phyloP scores from a whole-genome alignment of 2,888 invertebrate species.

The Amblyteles armatorius region DNA sequence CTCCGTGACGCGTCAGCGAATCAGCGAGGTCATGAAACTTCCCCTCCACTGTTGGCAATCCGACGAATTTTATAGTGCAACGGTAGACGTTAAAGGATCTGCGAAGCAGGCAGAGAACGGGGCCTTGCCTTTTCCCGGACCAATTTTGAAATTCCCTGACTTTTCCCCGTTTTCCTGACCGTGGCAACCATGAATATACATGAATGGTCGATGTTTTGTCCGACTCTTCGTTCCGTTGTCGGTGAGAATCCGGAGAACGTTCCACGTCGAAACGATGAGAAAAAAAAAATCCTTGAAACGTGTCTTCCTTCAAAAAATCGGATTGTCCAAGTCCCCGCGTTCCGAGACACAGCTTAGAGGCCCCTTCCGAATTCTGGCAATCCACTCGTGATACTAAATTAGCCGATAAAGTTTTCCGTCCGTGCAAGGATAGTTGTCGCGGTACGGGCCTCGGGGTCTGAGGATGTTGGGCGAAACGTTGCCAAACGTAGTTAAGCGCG shows the following conservation, averaged over 20 bases:
- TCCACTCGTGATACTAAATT: conserved; percentile 19
- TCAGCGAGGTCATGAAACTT: conserved; percentile 42
- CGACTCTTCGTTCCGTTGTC: background rate
- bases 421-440: conserved; percentile 5
- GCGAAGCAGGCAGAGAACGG: background rate
- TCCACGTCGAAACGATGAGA: background rate
- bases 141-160: no score
- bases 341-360: background rate
- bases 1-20: background rate
- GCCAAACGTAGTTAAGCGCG: conserved; percentile 59
- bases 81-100: background rate
- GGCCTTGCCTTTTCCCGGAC: no score
- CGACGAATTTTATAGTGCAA: background rate
- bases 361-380: background rate
- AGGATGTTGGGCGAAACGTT: conserved; percentile 59
- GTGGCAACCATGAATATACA: no score
- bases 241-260: background rate
- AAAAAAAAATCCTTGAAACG: no score
- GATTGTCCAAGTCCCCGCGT: background rate
- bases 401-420: conserved; percentile 7
- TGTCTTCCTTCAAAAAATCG: background rate
- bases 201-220: no score
- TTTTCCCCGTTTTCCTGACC: no score
- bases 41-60: background rate
- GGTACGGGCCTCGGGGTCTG: conserved; percentile 23